These are phyloP conservation scores for Sialis lutaria DNA, from an alignment of 2,888 invertebrate species.

Conservation along the genomic window DNA sequence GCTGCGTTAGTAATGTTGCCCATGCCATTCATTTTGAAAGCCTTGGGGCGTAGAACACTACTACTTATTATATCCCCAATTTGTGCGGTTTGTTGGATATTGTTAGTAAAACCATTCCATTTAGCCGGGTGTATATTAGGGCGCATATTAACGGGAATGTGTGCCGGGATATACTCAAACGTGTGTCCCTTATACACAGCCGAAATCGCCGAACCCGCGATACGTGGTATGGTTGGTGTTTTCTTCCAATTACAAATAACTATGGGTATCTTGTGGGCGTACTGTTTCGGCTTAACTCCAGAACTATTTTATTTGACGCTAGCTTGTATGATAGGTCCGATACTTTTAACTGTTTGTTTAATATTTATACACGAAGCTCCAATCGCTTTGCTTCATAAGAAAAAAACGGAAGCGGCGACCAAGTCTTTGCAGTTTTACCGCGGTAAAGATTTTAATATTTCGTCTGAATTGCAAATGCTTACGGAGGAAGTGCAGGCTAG, in stretches of 20 bases:
- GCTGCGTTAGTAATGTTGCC: slow-evolving; percentile 17
- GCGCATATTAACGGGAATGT: slow-evolving; percentile 25
- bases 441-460: slow-evolving; percentile 45
- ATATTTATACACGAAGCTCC: slow-evolving; percentile 56
- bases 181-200: slow-evolving; percentile 68
- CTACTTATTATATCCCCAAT: slow-evolving; percentile 14
- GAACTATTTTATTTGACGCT: slow-evolving; percentile 47
- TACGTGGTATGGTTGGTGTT: slow-evolving; percentile 64
- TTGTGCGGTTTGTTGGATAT: slow-evolving; percentile 15
- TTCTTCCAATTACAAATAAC: slow-evolving; percentile 61
- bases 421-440: slow-evolving; percentile 47
- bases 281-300: slow-evolving; percentile 46
- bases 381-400: slow-evolving; percentile 40
- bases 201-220: slow-evolving; percentile 63
- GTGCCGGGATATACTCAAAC: slow-evolving; percentile 52
- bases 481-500: too few relatives aligned
- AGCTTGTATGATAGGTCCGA: slow-evolving; percentile 40
- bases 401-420: slow-evolving; percentile 33
- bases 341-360: slow-evolving; percentile 41
- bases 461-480: too few relatives aligned
- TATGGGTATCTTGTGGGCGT: slow-evolving; percentile 59
- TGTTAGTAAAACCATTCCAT: slow-evolving; percentile 10
- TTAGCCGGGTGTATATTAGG: slow-evolving; percentile 11
- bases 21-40: slow-evolving; percentile 14
- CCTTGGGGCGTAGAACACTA: slow-evolving; percentile 15